Base-by-base conservation (phyloP, 1,140 invertebrate species). In the Temnothorax nylanderi region DNA sequence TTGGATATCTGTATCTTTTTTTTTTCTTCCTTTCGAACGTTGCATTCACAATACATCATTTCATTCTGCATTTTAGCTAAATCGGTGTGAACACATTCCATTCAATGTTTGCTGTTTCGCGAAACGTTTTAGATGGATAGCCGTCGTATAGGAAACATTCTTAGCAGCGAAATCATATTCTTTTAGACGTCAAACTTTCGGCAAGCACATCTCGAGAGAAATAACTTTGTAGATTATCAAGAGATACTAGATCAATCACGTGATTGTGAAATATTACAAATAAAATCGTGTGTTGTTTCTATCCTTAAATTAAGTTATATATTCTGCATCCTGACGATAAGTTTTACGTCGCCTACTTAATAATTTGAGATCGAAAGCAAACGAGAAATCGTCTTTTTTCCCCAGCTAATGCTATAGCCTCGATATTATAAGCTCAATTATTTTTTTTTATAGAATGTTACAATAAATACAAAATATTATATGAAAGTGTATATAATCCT, bases 381-480 rank as follows among this genome's bases (percentile, higher is more conserved):
- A 85, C 16, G 54, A 60, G 37, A 65, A 89, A 71, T 26, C 10
- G 51, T 58, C 4, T 58, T 11, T 47, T 51, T 62, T 54, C 26
- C 44, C n/a, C 51, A 65, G 47, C 75, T 89, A 89, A 71, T 64
- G 49, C 78, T 51, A 75, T 86, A 72, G 75, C 37, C 51, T 86
- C 37, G 62, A 85, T 54, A 60, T 80, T 89, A 69, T 88, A 89
- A 88, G 87, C 88, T 89, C 88, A 88, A 84, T 89, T 88, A 88
- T 41, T n/a, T 44, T 3, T 58, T 69, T 81, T 49, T 26, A 86
- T 47, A 60, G 69, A 88, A 89, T 86, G 80, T 76, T 62, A 76
- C 87, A 88, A 88, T 86, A 88, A 89, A 88, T 89, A 89, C 34
- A 89, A 89, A 88, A 85, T 89, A 88, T 89, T 86, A 88, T 88